Base-by-base conservation (phyloP, 1,140 invertebrate genomes). In the Formica selysi region DNA sequence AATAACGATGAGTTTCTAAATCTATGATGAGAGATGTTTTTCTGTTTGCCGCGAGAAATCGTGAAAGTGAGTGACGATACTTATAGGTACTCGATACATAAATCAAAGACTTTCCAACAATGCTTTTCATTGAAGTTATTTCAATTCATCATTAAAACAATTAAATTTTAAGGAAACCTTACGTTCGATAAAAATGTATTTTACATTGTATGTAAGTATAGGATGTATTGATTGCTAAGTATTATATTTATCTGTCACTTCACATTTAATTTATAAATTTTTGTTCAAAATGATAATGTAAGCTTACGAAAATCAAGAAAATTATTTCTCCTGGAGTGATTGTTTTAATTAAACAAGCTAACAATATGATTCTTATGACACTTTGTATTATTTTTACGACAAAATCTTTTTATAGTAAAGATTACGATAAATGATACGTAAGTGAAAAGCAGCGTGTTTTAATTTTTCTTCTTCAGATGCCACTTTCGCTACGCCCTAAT, bases 1-100 rank as follows among this genome's bases (percentile, higher is more conserved):
- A 54, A 81, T 61, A 44, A 44, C 19, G 7, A 81, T 5, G 68
- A 71, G 79, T 83, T 83, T 83, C 79, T 74, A 83, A 83, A 73
- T 36, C 13, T 51, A 26, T 26, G 59, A 74, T 29, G 54, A 83
- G 57, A 61, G 54, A 81, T 81, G 22, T 71, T 81, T 81, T 70
- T 73, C 54, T 71, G 6, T 38, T 32, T 19, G 26, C 59, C 36
- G 44, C 38, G 26, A 73, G 51, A 81, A 22, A 83, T 57, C 38
- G 64, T 41, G 54, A 26, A 26, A 83, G 64, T 54, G 32, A 51
- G 16, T 19, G 48, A 19, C 13, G 13, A 48, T 51, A 19, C 13
- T 51, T 51, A 51, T 16, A 51, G 13, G 16, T n/a, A 51, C 26
- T 78, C 29, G 59, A 41, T 36, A 13, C n/a, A 22, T 32, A 2